These are phyloP conservation scores for Diadophis punctatus DNA, from an alignment of 2,113 vertebrate genomes.

Conservation along the genomic window DNA sequence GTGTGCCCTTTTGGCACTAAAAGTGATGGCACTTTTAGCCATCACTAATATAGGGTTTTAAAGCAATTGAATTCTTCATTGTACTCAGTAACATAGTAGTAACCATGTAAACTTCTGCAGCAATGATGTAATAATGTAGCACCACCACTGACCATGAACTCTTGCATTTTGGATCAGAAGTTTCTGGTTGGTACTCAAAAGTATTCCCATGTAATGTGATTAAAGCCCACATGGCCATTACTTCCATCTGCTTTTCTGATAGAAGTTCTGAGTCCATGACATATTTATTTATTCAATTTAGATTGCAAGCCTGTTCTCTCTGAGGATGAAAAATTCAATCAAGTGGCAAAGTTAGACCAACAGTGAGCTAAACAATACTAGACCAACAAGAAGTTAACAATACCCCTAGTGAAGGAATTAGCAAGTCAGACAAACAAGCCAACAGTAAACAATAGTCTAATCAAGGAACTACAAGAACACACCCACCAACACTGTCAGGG, in stretches of 20 bases:
- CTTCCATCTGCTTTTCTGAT: not conserved
- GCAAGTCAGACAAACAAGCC: too few species aligned
- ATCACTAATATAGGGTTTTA: not conserved
- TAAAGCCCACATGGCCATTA: not conserved
- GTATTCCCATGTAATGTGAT: not conserved
- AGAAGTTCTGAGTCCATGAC: not conserved
- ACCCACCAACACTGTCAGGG: too few species aligned
- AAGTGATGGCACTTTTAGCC: too few species aligned
- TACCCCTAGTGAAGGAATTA: too few species aligned
- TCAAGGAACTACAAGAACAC: too few species aligned
- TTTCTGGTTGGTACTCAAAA: not conserved
- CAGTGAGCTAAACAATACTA: not conserved
- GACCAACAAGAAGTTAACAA: not conserved
- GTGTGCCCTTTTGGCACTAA: too few species aligned
- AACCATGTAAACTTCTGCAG: not conserved
- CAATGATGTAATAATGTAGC: not conserved
- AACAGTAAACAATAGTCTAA: too few species aligned
- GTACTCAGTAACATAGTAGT: not conserved
- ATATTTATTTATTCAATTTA: not conserved
- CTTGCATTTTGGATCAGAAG: not conserved
- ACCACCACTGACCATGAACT: not conserved
- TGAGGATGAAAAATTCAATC: not conserved
- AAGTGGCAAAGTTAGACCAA: not conserved
- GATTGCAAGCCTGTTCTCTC: not conserved
- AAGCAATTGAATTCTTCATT: not conserved